A percentile compares a stretch with the other conserved stretches of the same genome.
Evolutionary conservation across 2,888 invertebrate genomes (phyloP).

Genomic region (Phlogophora meticulosa): DNA sequence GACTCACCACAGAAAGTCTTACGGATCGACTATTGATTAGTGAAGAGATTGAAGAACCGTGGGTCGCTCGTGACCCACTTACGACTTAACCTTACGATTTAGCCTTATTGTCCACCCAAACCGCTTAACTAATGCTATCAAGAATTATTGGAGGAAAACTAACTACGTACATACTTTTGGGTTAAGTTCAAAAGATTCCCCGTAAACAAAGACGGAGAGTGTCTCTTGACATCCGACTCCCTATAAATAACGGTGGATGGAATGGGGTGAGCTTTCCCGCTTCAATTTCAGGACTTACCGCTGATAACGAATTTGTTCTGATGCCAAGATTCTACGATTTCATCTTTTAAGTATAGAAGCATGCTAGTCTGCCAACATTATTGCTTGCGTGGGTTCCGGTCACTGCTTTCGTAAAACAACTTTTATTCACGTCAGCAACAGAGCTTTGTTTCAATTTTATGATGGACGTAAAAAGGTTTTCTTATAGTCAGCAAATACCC

Average conservation of each 20-base stretch:
- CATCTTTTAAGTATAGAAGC: slow-evolving; percentile 23
- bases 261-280: slow-evolving; percentile 35
- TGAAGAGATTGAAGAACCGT: slow-evolving; percentile 64
- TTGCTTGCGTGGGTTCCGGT: slow-evolving; percentile 27
- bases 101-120: slow-evolving; percentile 62
- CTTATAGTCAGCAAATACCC: slow-evolving; percentile 20
- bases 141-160: slow-evolving; percentile 44
- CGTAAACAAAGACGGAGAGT: slow-evolving; percentile 44
- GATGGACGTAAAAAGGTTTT: slow-evolving; percentile 19
- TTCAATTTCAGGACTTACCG: slow-evolving; percentile 32
- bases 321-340: slow-evolving; percentile 35
- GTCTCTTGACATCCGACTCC: slow-evolving; percentile 42
- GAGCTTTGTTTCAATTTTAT: slow-evolving; percentile 37
- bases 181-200: slow-evolving; percentile 47
- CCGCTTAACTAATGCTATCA: slow-evolving; percentile 40
- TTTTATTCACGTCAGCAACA: slow-evolving; percentile 9
- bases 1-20: slow-evolving; percentile 47
- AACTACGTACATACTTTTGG: slow-evolving; percentile 39
- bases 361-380: slow-evolving; percentile 20
- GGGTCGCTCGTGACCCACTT: slow-evolving; percentile 69
- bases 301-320: slow-evolving; percentile 37
- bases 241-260: slow-evolving; percentile 38
- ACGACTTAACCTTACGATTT: slow-evolving; percentile 54
- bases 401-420: slow-evolving; percentile 11
- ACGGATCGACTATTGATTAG: slow-evolving; percentile 65